Conservation (phyloP, 2,888 invertebrate species). For the Mimumesa dahlbomi region DNA sequence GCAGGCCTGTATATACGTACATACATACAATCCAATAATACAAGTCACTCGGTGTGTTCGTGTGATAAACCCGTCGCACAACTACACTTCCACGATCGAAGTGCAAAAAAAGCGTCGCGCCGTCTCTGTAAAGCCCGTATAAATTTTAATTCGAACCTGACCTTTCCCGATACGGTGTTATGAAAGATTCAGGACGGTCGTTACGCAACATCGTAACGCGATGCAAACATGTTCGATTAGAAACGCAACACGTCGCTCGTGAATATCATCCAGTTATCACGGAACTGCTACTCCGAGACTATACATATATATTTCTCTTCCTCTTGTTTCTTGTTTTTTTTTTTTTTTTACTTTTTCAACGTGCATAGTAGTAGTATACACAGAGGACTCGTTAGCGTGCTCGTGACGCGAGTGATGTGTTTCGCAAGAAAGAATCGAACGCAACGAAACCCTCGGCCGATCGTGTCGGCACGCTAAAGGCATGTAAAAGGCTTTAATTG, state of each 20-base stretch:
- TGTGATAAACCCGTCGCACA: neutral
- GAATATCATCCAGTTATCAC: slow-evolving; percentile 32
- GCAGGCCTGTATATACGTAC: too few species aligned
- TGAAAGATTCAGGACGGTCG: slow-evolving; percentile 52
- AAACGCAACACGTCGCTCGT: slow-evolving; percentile 41
- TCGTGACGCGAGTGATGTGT: slow-evolving; percentile 26
- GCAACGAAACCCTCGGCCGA: slow-evolving; percentile 3
- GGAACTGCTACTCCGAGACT: neutral
- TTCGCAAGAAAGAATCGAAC: slow-evolving; percentile 34
- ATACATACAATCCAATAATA: too few species aligned
- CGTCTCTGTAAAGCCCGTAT: slow-evolving; percentile 9
- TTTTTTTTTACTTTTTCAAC: too few species aligned
- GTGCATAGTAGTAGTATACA: too few species aligned
- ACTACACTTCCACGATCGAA: neutral
- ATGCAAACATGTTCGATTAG: slow-evolving; percentile 37
- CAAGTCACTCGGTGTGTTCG: too few species aligned
- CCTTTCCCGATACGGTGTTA: slow-evolving; percentile 36
- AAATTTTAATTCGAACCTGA: slow-evolving; percentile 40
- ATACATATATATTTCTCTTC: too few species aligned
- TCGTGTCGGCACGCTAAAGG: neutral
- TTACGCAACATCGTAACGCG: slow-evolving; percentile 36
- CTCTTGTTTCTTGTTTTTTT: too few species aligned
- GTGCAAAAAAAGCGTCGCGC: neutral
- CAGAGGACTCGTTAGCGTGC: slow-evolving; percentile 48
- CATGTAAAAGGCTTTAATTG: slow-evolving; percentile 29